These are phyloP conservation scores for Notospermus geniculatus DNA, from an alignment of 1,140 invertebrate genomes.

Conservation along the genomic window DNA sequence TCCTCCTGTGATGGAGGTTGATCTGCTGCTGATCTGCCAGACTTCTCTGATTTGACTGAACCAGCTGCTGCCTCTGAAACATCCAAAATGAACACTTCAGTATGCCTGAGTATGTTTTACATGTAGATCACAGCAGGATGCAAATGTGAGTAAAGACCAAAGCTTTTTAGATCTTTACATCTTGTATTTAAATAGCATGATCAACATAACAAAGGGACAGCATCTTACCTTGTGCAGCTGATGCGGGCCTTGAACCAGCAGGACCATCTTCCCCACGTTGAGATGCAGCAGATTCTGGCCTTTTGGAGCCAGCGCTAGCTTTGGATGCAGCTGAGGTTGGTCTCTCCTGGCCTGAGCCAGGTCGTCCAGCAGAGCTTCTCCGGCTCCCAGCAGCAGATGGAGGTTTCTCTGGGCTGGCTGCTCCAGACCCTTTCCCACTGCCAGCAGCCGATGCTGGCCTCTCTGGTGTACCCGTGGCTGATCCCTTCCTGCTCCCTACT, in stretches of 20 bases:
- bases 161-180: too few species aligned
- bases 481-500: background rate
- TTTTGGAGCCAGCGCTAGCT: too few species aligned
- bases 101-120: too few species aligned
- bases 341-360: too few species aligned
- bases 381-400: slow-evolving; percentile 1
- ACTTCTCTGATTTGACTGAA: background rate
- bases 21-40: background rate
- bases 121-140: too few species aligned
- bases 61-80: background rate
- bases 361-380: background rate
- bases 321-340: too few species aligned
- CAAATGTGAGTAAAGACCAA: too few species aligned
- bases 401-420: background rate
- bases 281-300: slow-evolving; percentile 6
- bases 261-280: background rate
- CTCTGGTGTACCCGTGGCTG: slow-evolving; percentile 16
- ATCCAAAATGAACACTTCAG: too few species aligned
- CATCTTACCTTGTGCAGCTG: too few species aligned
- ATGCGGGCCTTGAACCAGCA: too few species aligned
- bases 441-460: slow-evolving; percentile 22
- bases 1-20: background rate
- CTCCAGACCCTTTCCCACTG: background rate
- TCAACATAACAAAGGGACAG: too few species aligned
- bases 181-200: too few species aligned